Percentiles rank a stretch among this genome's conserved stretches.
Evolutionary conservation across 2,888 invertebrate species (phyloP).

Genomic region (Cryptocephalus moraei): DNA sequence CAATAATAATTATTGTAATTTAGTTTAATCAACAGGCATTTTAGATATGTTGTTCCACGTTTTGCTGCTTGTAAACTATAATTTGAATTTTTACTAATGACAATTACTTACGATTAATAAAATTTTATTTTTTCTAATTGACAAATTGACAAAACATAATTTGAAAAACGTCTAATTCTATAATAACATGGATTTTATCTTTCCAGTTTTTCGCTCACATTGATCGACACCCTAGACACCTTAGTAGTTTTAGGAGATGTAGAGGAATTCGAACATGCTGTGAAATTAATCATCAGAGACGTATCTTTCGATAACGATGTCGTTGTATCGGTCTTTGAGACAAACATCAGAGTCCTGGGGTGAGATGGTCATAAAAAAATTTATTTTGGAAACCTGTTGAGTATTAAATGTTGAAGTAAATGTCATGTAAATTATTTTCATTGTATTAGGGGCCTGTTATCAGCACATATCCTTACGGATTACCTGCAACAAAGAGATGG

Average conservation of each 20-base stretch:
- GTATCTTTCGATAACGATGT: slow-evolving; percentile 91
- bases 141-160: no score
- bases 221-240: slow-evolving; percentile 91
- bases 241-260: slow-evolving; percentile 85
- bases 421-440: slow-evolving; percentile 2
- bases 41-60: no score
- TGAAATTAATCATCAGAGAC: slow-evolving; percentile 73
- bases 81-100: no score
- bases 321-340: slow-evolving; percentile 95
- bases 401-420: neutral
- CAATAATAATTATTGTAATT: no score
- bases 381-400: neutral
- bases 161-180: no score
- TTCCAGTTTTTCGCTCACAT: slow-evolving; percentile 88
- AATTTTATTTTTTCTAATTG: no score
- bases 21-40: no score
- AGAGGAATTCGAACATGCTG: slow-evolving; percentile 87
- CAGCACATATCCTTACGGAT: slow-evolving; percentile 83
- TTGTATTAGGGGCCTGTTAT: slow-evolving; percentile 65
- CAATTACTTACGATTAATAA: no score
- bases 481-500: slow-evolving; percentile 67
- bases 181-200: slow-evolving; percentile 7
- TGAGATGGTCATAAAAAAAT: slow-evolving; percentile 35
- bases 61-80: no score
- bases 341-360: slow-evolving; percentile 96